Base-by-base conservation (phyloP, 2,888 invertebrate species). In the Lydus trimaculatus region DNA sequence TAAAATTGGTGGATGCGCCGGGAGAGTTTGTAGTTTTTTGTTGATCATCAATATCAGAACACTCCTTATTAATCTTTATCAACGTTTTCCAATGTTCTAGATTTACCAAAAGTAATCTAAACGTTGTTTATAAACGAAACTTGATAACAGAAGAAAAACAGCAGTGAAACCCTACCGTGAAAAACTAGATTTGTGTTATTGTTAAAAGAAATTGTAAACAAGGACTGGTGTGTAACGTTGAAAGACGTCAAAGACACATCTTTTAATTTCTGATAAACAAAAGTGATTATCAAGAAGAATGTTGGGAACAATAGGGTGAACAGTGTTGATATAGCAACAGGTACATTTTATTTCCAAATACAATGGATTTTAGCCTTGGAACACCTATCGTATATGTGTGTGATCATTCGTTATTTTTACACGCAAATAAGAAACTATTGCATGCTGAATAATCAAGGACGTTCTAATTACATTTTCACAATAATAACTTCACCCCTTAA, bases 1-100 rank as follows among this genome's bases (percentile, higher is more conserved):
- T 48, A 20, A 52, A 13, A 25, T 11, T 25, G 52, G 52, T 52
- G 52, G 52, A 52, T 23, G 52, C 52, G 52, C 52, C 52, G 52
- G 52, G 52, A n/a, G 25, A 25, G 9, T 17, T 43, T 17, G 3
- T 43, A 20, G 3, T 48, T 48, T 48, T 25, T 23, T 25, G 2
- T 9, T 8, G 20, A 48, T 23, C 4, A 11, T 48, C 20, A 17
- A n/a, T n/a, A n/a, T n/a, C 6, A 6, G 43, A 11, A 11, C 17
- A 52, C 9, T 23, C 8, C 17, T 43, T 43, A 43, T 17, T 17
- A 43, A n/a, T 5, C n/a, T 8, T 1, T 7, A 1, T 8, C 13
- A 2, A 43, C 11, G 17, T 33, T 33, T 33, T 33, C 7, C 1
- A 7, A 33, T 33, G n/a, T n/a, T n/a, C n/a, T n/a, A n/a, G n/a